These are phyloP conservation scores for Physella acuta DNA, from an alignment of 1,140 invertebrate genomes.

Conservation along the genomic window DNA sequence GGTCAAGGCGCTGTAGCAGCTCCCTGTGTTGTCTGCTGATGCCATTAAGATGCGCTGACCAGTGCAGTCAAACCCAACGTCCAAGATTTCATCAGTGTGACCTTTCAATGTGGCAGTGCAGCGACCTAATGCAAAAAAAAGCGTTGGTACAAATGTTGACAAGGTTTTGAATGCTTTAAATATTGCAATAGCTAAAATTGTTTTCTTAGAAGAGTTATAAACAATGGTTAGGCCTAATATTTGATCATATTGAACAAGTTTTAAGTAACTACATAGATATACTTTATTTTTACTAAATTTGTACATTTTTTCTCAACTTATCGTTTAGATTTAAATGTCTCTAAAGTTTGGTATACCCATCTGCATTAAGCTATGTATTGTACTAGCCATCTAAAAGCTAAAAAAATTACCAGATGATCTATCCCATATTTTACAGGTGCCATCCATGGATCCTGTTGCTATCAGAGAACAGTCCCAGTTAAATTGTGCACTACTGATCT, in stretches of 20 bases:
- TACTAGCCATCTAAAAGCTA: neutral
- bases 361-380: neutral
- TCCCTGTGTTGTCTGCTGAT: conserved; percentile 72
- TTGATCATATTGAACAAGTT: too few species aligned
- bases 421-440: conserved; percentile 78
- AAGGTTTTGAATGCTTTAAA: too few species aligned
- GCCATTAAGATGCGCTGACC: conserved; percentile 72
- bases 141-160: too few species aligned
- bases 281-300: neutral
- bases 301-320: neutral
- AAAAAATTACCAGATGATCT: conserved; percentile 61
- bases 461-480: conserved; percentile 73
- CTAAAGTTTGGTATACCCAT: neutral
- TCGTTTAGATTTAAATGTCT: neutral
- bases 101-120: conserved; percentile 68
- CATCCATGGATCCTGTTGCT: conserved; percentile 73
- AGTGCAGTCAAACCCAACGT: conserved; percentile 73
- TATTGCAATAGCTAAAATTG: too few species aligned
- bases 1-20: conserved; percentile 69
- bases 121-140: conserved; percentile 41
- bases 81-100: conserved; percentile 76
- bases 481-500: conserved; percentile 75
- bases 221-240: too few species aligned
- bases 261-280: too few species aligned
- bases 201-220: too few species aligned